These are phyloP conservation scores for Trichonephila clavipes DNA, from an alignment of 1,140 invertebrate genomes.

Conservation along the genomic window DNA sequence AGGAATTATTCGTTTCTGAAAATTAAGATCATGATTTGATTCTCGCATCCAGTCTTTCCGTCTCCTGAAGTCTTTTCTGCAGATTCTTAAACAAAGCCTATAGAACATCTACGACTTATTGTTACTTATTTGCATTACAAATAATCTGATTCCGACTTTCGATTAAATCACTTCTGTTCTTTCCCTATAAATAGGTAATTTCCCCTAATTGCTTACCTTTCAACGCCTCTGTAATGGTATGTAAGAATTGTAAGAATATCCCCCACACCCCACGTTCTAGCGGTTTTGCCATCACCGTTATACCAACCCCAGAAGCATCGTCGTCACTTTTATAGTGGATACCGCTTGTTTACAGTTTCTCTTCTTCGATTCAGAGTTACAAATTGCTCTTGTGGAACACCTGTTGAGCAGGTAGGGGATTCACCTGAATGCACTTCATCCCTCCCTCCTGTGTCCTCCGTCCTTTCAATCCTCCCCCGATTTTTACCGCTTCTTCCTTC, in stretches of 20 bases:
- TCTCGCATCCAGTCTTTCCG: too few relatives aligned
- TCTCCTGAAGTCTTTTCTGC: too few relatives aligned
- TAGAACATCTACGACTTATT: too few relatives aligned
- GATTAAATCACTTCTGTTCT: too few relatives aligned
- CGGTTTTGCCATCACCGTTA: background rate
- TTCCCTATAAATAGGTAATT: too few relatives aligned
- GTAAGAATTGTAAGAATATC: background rate
- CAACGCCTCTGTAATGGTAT: background rate
- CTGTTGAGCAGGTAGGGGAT: conserved; percentile 71
- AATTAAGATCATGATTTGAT: too few relatives aligned
- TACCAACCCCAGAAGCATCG: background rate
- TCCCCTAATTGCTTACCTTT: background rate
- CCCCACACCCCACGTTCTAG: too few relatives aligned
- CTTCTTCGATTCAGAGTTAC: conserved; percentile 62
- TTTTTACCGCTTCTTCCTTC: conserved; percentile 37
- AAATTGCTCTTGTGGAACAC: conserved; percentile 73
- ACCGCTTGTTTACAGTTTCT: conserved; percentile 62
- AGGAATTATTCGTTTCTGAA: too few relatives aligned
- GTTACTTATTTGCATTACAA: too few relatives aligned
- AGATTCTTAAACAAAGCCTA: too few relatives aligned
- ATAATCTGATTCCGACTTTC: too few relatives aligned
- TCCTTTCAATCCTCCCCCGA: conserved; percentile 51
- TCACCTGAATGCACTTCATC: conserved; percentile 57
- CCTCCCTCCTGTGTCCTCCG: conserved; percentile 1
- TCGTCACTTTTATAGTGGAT: background rate